Base-by-base conservation (phyloP, 2,888 invertebrate genomes). In the Andrena hattorfiana region DNA sequence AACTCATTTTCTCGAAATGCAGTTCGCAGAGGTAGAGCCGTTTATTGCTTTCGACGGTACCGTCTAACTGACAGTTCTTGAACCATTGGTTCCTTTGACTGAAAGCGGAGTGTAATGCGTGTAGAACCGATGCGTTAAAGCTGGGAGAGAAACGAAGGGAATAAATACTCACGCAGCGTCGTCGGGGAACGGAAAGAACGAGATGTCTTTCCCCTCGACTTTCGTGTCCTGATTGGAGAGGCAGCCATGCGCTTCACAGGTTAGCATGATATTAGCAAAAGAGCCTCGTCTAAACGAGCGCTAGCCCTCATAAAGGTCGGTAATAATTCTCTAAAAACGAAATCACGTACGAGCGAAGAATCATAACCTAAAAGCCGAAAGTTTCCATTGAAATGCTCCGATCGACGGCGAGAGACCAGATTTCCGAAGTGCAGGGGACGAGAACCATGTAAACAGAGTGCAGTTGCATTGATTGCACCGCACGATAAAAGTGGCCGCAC, bases 11-110 rank as follows among this genome's bases (percentile, higher is more conserved):
- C n/a, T 87, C 88, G 74, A 91, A 91, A 35, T 91, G 90, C 4
- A 91, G 60, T 77, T 91, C 87, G 23, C 91, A 91, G 0, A 91
- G 20, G 0, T 77, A 49, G 6, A 77, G 26, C 16, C 59, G 20
- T 13, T 73, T 66, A 20, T 81, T 28, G 1, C 28, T 67, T 20
- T 62, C 64, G n/a, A 6, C n/a, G 10, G 60, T 49, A 8, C 72
- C 23, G 10, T 23, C 49, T 26, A 83, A 35, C 63, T 78, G 69
- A 48, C 87, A 90, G 56, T 83, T 85, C 4, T 71, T 79, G 5
- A 87, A 13, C 91, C 91, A 91, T n/a, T 83, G 66, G 10, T 77
- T 51, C 6, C 70, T 83, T 51, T 80, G 74, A 4, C 90, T 90
- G 66, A 51, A 85, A 88, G 28, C 20, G 60, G 51, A 0, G 8